Conservation (phyloP, 2,797 vertebrate species). For the Anabacerthia variegaticeps region DNA sequence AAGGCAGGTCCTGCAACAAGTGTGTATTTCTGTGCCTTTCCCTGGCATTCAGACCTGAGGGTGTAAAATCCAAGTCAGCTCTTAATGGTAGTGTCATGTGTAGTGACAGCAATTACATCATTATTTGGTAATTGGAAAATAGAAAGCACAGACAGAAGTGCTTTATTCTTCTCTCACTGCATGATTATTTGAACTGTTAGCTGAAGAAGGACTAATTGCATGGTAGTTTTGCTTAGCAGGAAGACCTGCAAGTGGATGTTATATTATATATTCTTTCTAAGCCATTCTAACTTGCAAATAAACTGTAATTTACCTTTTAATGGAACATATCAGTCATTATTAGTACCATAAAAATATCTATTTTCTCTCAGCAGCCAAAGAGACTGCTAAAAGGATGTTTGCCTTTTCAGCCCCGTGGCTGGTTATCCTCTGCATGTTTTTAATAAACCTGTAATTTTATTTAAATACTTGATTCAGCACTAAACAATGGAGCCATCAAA, state of each 20-base stretch:
- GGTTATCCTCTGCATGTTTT: constrained; percentile 28
- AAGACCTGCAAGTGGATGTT: neutral
- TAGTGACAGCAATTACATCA: neutral
- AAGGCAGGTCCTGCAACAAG: neutral
- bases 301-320: constrained; percentile 49
- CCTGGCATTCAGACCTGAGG: neutral
- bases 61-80: neutral
- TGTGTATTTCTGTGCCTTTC: neutral
- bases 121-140: constrained; percentile 5
- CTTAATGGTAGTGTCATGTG: neutral
- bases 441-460: constrained; percentile 49
- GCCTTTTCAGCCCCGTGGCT: neutral
- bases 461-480: constrained; percentile 11
- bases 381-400: neutral
- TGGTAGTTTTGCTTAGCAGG: neutral
- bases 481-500: neutral
- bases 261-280: neutral
- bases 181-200: constrained; percentile 14
- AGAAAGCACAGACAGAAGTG: neutral
- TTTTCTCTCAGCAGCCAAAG: neutral
- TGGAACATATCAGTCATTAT: constrained; percentile 31
- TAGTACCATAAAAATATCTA: neutral
- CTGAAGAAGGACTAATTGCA: constrained; percentile 27
- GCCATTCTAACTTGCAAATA: constrained; percentile 22
- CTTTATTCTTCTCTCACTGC: neutral